Conservation (phyloP, 2,797 vertebrate species). For the Picus viridis region DNA sequence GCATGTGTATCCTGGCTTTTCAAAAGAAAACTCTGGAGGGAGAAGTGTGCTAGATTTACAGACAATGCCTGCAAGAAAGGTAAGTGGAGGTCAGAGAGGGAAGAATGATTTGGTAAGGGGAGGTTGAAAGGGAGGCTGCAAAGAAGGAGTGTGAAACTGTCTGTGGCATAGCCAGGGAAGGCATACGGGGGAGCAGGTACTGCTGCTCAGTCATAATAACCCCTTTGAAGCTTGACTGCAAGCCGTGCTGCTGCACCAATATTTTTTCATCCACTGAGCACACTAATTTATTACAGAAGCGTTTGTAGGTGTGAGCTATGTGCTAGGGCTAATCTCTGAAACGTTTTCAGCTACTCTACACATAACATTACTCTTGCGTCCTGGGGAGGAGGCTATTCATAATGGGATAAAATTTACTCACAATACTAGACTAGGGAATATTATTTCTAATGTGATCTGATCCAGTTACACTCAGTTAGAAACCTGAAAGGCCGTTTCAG, state of each 20-base stretch:
- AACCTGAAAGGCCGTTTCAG: slow-evolving; percentile 46
- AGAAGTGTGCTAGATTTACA: background rate
- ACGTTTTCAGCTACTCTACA: slow-evolving; percentile 33
- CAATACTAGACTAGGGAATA: slow-evolving; percentile 22
- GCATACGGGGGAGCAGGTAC: background rate
- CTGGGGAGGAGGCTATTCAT: slow-evolving; percentile 37
- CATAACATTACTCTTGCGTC: slow-evolving; percentile 25
- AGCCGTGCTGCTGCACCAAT: slow-evolving; percentile 14
- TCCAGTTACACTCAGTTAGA: slow-evolving; percentile 45
- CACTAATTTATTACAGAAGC: slow-evolving; percentile 50
- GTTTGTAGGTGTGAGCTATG: slow-evolving; percentile 50
- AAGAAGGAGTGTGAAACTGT: background rate
- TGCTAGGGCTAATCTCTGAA: slow-evolving; percentile 58
- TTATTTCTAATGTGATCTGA: slow-evolving; percentile 35
- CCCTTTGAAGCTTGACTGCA: slow-evolving; percentile 56
- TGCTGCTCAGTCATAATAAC: slow-evolving; percentile 48
- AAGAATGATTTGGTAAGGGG: background rate
- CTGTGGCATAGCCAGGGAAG: background rate
- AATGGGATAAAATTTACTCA: slow-evolving; percentile 59
- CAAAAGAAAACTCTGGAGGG: background rate
- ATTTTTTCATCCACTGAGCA: slow-evolving; percentile 59
- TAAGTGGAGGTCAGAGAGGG: fast-evolving
- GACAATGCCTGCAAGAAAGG: background rate
- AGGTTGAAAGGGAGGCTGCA: background rate
- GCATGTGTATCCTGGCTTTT: background rate